Evolutionary conservation across 2,113 vertebrate species (phyloP).

Genomic region (Sorex fumeus): DNA sequence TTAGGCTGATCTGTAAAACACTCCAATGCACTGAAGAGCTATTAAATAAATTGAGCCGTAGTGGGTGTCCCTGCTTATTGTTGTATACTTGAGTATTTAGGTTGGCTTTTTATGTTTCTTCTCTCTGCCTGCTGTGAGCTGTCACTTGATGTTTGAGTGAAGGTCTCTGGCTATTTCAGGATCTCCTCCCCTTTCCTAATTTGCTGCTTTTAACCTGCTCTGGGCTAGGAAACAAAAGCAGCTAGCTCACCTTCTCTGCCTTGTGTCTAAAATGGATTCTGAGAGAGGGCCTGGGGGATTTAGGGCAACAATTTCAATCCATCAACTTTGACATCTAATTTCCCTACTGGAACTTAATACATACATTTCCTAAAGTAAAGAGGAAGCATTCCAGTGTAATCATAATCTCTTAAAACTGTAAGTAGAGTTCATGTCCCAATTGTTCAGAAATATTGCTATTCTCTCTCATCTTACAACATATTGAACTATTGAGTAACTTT

Average conservation of each 20-base stretch:
- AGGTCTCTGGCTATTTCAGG: constrained; percentile 55
- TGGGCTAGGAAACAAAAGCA: constrained; percentile 64
- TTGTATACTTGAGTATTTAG: constrained; percentile 57
- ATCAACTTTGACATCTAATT: constrained; percentile 47
- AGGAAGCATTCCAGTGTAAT: background rate
- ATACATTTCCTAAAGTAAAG: constrained; percentile 53
- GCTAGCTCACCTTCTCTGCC: constrained; percentile 52
- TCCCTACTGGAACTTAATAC: constrained; percentile 45
- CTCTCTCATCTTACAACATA: constrained; percentile 32
- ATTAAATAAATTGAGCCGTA: constrained; percentile 74
- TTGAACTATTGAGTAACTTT: constrained; percentile 22
- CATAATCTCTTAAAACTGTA: background rate
- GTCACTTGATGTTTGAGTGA: constrained; percentile 65
- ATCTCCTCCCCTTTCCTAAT: constrained; percentile 64
- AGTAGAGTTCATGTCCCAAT: background rate
- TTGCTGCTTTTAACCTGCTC: constrained; percentile 65
- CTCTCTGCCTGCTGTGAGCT: constrained; percentile 67
- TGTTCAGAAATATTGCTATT: constrained; percentile 36
- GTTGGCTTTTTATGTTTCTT: constrained; percentile 72
- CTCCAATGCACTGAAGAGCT: constrained; percentile 34
- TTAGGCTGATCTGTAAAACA: constrained; percentile 31
- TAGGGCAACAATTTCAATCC: constrained; percentile 17
- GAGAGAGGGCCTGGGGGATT: background rate
- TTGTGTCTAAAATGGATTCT: background rate
- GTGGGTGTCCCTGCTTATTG: constrained; percentile 9